Evolutionary conservation across 2,113 vertebrate species (phyloP).

Genomic region (Beaufortia kweichowensis): DNA sequence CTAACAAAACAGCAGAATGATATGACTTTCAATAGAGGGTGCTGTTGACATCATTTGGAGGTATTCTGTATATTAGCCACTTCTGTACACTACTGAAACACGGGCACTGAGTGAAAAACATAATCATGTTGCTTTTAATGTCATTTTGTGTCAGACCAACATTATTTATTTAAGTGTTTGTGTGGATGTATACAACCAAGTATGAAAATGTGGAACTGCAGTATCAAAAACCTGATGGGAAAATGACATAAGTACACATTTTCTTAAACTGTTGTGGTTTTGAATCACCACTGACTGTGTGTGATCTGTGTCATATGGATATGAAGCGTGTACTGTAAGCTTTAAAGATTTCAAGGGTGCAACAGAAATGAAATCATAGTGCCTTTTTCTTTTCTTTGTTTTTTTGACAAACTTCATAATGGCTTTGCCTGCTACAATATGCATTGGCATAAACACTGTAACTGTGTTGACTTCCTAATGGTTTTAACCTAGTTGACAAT

Average conservation of each 20-base stretch:
- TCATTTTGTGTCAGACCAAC: slow-evolving; percentile 52
- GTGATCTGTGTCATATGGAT: too few relatives aligned
- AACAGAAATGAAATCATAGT: slow-evolving; percentile 31
- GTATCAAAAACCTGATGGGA: slow-evolving; percentile 9
- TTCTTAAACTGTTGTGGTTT: slow-evolving; percentile 23
- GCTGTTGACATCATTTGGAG: background rate
- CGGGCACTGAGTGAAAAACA: slow-evolving; percentile 21
- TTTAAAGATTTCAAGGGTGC: slow-evolving; percentile 48
- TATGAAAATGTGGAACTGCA: background rate
- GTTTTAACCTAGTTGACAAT: slow-evolving; percentile 45
- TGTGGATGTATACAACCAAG: slow-evolving; percentile 36
- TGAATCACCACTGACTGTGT: slow-evolving; percentile 20
- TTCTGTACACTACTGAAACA: slow-evolving; percentile 25
- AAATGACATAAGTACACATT: background rate
- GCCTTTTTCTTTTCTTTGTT: slow-evolving; percentile 43
- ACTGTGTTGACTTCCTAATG: slow-evolving; percentile 8
- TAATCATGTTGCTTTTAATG: slow-evolving; percentile 5
- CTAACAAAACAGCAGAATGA: slow-evolving; percentile 11
- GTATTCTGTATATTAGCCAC: slow-evolving; percentile 12
- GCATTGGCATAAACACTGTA: slow-evolving; percentile 63
- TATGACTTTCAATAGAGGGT: slow-evolving; percentile 6
- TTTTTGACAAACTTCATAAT: slow-evolving; percentile 44
- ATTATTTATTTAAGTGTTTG: slow-evolving; percentile 44
- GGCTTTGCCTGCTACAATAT: slow-evolving; percentile 45
- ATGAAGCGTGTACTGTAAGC: slow-evolving; percentile 53